These are phyloP conservation scores for Solea solea DNA, from an alignment of 2,113 vertebrate genomes.

Conservation along the genomic window DNA sequence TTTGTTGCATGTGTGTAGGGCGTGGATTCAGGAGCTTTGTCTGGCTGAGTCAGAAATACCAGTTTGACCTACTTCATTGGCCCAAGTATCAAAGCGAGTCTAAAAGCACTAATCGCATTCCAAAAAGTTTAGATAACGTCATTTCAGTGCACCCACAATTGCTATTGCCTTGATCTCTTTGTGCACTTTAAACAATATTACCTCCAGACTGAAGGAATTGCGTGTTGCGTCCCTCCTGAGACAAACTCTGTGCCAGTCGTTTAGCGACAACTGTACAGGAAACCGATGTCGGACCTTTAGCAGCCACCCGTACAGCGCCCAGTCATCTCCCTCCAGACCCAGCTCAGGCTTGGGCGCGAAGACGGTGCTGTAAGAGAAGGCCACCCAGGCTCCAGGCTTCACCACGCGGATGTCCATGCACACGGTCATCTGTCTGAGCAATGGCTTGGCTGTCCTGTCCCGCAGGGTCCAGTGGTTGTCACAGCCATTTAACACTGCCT, in stretches of 20 bases:
- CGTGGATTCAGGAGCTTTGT: no score
- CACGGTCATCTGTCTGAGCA: constrained; percentile 70
- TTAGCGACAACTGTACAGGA: constrained; percentile 48
- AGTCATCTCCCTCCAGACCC: constrained; percentile 75
- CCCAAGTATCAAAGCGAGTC: no score
- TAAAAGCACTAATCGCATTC: no score
- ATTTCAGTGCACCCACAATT: no score
- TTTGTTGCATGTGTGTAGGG: no score
- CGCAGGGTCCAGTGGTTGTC: constrained; percentile 79
- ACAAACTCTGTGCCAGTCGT: constrained; percentile 77
- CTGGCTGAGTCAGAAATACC: no score
- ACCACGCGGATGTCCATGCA: constrained; percentile 76
- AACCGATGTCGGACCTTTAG: constrained; percentile 74
- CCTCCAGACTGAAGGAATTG: constrained; percentile 74
- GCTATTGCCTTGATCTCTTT: no score
- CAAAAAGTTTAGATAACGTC: no score
- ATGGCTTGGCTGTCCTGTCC: constrained; percentile 47
- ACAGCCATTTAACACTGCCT: constrained; percentile 75
- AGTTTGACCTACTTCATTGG: no score
- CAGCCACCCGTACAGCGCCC: constrained; percentile 75
- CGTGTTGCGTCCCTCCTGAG: constrained; percentile 55
- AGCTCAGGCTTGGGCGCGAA: constrained; percentile 59
- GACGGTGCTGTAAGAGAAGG: constrained; percentile 75
- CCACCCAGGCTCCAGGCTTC: constrained; percentile 73
- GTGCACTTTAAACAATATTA: constrained; percentile 28